Conservation (phyloP, 2,888 invertebrate species). For the Dastarcus helophoroides region DNA sequence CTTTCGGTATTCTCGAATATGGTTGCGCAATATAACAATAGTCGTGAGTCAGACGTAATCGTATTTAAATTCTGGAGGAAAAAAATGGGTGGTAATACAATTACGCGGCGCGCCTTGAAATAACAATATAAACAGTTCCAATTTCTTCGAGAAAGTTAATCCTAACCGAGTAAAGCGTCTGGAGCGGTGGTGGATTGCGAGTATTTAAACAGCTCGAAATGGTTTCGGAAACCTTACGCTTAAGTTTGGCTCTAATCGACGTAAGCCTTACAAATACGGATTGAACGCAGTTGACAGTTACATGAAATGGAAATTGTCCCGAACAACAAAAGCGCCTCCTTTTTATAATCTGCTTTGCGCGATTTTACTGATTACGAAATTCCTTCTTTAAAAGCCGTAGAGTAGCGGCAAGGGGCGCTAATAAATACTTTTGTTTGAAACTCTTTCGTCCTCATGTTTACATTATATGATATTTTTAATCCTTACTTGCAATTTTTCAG, state of each 20-base stretch:
- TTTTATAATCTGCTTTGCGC: conserved; percentile 21
- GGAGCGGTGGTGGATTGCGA: conserved; percentile 6
- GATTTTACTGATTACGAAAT: conserved; percentile 23
- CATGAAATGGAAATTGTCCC: conserved; percentile 25
- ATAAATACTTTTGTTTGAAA: too few species aligned
- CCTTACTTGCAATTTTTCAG: too few species aligned
- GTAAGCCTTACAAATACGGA: conserved; percentile 31
- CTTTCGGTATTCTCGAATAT: too few species aligned
- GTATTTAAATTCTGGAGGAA: too few species aligned
- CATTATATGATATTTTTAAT: too few species aligned
- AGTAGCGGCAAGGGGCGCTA: too few species aligned
- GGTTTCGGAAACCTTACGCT: conserved; percentile 34
- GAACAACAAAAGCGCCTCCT: conserved; percentile 29
- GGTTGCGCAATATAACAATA: too few species aligned
- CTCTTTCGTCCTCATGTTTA: too few species aligned
- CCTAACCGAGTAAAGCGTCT: conserved; percentile 7
- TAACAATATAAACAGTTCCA: too few species aligned
- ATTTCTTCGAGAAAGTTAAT: conserved; percentile 12
- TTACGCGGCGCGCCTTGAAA: too few species aligned
- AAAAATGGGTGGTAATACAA: too few species aligned
- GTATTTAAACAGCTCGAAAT: conserved; percentile 28
- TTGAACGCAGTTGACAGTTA: conserved; percentile 26
- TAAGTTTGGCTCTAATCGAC: conserved; percentile 35
- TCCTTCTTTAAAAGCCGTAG: conserved; percentile 15
- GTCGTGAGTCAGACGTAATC: too few species aligned